These are phyloP conservation scores for Semaprochilodus insignis DNA, from an alignment of 2,797 vertebrate genomes.

Conservation along the genomic window DNA sequence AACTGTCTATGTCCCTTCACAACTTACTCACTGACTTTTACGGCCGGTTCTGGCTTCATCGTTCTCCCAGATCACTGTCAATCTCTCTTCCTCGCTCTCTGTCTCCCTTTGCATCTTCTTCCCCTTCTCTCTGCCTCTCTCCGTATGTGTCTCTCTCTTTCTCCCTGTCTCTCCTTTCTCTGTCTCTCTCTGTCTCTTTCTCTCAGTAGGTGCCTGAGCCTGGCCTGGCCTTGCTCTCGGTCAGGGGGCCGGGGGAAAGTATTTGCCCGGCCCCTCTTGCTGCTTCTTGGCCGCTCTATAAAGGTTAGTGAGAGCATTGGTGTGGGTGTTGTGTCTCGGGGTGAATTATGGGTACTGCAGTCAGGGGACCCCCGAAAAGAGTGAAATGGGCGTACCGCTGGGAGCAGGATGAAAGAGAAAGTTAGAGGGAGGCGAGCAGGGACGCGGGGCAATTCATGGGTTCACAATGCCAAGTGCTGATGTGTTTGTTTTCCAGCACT, in stretches of 20 bases:
- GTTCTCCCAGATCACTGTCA: constrained; percentile 41
- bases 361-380: constrained; percentile 80
- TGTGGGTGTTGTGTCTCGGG: constrained; percentile 80
- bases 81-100: constrained; percentile 41
- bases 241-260: constrained; percentile 70
- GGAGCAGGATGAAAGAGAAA: constrained; percentile 79
- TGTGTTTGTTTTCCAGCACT: constrained; percentile 84
- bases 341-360: constrained; percentile 83
- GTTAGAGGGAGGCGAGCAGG: constrained; percentile 56
- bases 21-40: constrained; percentile 56
- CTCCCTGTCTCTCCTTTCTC: constrained; percentile 61
- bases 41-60: constrained; percentile 49
- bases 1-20: constrained; percentile 60
- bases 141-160: background rate
- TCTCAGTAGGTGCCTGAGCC: constrained; percentile 28
- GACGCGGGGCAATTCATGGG: constrained; percentile 77
- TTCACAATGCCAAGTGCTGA: constrained; percentile 84
- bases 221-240: constrained; percentile 57
- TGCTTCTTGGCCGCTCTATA: constrained; percentile 76
- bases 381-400: constrained; percentile 75
- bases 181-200: background rate
- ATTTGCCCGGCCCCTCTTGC: constrained; percentile 75
- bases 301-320: constrained; percentile 78
- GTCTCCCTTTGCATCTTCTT: constrained; percentile 52
- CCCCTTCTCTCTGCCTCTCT: constrained; percentile 3